Evolutionary conservation across 2,888 invertebrate species (phyloP).

Genomic region (Apodemia zela): DNA sequence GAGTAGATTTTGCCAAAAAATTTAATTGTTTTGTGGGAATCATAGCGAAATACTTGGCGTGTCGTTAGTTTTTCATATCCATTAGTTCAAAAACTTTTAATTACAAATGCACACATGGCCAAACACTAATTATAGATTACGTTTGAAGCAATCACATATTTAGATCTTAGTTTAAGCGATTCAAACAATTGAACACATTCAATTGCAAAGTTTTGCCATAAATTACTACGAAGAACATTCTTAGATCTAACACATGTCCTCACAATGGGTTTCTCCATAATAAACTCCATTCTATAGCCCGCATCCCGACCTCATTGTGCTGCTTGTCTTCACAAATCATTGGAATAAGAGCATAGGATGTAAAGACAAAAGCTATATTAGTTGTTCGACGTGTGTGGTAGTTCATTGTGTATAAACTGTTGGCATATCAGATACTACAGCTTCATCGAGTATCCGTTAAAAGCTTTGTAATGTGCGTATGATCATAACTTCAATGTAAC

Average conservation of each 20-base stretch:
- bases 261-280: constrained; percentile 56
- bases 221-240: constrained; percentile 7
- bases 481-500: not conserved
- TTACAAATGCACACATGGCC: not conserved
- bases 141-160: not conserved
- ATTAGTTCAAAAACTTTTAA: not conserved
- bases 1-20: too few relatives aligned
- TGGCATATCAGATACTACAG: constrained; percentile 53
- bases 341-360: constrained; percentile 51
- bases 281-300: constrained; percentile 68
- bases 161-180: not conserved
- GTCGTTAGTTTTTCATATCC: not conserved
- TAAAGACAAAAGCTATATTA: constrained; percentile 68
- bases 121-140: not conserved
- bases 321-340: constrained; percentile 75
- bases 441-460: constrained; percentile 41
- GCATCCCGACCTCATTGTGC: constrained; percentile 71
- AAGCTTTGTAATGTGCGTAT: not conserved
- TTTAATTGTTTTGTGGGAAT: not conserved
- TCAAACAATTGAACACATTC: constrained; percentile 6
- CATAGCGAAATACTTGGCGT: not conserved
- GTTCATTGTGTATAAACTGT: constrained; percentile 45
- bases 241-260: constrained; percentile 39
- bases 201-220: constrained; percentile 9
- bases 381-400: constrained; percentile 71